These are phyloP conservation scores for Saguinus midas DNA, from an alignment of 2,113 vertebrate species.

Conservation along the genomic window DNA sequence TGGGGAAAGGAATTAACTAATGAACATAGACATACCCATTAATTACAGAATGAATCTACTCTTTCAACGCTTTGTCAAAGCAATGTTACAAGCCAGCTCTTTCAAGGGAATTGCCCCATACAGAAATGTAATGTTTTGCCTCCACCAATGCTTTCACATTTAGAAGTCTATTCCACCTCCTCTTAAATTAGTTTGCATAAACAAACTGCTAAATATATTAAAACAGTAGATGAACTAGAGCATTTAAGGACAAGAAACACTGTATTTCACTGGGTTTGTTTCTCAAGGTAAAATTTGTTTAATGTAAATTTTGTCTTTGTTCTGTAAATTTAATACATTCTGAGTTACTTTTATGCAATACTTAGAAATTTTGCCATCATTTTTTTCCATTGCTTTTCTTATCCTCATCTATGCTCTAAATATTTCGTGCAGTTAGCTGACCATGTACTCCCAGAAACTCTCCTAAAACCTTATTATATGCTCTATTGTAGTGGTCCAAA, in stretches of 20 bases:
- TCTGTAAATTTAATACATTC: not conserved
- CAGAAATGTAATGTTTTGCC: not conserved
- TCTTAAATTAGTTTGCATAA: not conserved
- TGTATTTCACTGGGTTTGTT: not conserved
- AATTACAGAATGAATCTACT: not conserved
- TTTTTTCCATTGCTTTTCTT: not conserved
- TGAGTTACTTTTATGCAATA: not conserved
- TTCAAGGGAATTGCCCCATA: not conserved
- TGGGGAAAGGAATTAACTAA: slow-evolving; percentile 31
- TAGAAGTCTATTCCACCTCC: not conserved
- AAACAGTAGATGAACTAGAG: not conserved
- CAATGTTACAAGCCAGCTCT: not conserved
- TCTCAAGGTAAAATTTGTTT: not conserved
- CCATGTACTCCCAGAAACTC: not conserved
- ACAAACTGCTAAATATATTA: not conserved
- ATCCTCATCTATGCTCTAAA: not conserved
- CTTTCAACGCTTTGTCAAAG: not conserved
- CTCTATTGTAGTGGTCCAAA: not conserved
- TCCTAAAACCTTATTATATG: not conserved
- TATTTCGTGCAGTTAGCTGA: not conserved
- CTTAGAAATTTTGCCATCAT: not conserved
- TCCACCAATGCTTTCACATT: not conserved
- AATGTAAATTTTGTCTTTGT: not conserved
- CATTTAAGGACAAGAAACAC: not conserved
- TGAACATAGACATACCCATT: not conserved